phyloP scores from a whole-genome alignment of 1,140 invertebrate genomes.

The Oryctes rhinoceros region DNA sequence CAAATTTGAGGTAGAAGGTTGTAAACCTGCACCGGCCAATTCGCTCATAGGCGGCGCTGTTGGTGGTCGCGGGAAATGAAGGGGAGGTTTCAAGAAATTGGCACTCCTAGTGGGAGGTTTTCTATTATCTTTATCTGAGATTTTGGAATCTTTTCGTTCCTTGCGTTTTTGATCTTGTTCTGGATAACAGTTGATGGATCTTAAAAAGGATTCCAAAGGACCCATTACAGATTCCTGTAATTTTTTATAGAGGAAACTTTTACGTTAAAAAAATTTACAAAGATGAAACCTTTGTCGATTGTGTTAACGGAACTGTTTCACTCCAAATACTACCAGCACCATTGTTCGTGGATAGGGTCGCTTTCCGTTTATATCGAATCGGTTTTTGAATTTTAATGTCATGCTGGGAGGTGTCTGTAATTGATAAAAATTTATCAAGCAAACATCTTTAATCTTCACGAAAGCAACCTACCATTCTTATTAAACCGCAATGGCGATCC shows the following conservation, averaged over 20 bases:
- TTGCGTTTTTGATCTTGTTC: constrained; percentile 57
- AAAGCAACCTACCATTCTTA: neutral
- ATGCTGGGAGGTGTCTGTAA: neutral
- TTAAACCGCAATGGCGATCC: neutral
- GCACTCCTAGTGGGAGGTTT: neutral
- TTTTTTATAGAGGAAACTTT: constrained; percentile 4
- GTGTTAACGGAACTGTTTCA: constrained; percentile 53
- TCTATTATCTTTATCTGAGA: neutral
- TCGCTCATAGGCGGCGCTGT: constrained; percentile 53
- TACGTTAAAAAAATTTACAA: neutral
- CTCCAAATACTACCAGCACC: neutral
- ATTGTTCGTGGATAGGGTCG: neutral
- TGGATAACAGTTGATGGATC: constrained; percentile 57
- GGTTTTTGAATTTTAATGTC: neutral
- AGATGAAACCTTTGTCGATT: constrained; percentile 51
- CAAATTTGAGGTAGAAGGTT: neutral
- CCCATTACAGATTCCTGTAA: constrained; percentile 42
- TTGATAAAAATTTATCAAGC: too few species aligned
- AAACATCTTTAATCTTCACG: neutral
- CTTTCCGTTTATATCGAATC: neutral
- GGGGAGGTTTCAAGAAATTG: neutral
- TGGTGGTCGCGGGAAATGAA: constrained; percentile 19
- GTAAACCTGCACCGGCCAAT: neutral
- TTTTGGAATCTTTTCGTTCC: constrained; percentile 39
- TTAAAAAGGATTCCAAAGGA: constrained; percentile 57